phyloP scores from a whole-genome alignment of 2,888 invertebrate species.

The Myopa tessellatipennis region DNA sequence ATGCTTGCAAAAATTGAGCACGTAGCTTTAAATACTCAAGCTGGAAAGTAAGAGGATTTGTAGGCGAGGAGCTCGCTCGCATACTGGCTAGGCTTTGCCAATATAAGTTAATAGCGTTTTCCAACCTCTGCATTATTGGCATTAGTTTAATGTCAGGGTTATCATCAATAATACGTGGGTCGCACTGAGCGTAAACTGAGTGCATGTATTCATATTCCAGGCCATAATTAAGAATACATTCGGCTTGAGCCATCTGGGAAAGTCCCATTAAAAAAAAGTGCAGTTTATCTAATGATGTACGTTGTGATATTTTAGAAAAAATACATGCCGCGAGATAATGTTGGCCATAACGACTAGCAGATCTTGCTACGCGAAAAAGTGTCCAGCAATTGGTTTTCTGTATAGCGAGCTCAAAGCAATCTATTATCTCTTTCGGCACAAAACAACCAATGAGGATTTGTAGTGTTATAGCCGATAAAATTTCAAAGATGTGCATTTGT shows the following conservation, averaged over 20 bases:
- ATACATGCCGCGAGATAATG: slow-evolving; percentile 78
- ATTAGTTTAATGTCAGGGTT: slow-evolving; percentile 52
- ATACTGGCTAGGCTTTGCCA: slow-evolving; percentile 74
- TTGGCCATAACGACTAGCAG: slow-evolving; percentile 87
- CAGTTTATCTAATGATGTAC: slow-evolving; percentile 86
- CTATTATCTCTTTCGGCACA: slow-evolving; percentile 73
- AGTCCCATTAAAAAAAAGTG: slow-evolving; percentile 90
- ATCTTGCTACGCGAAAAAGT: slow-evolving; percentile 86
- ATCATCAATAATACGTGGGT: slow-evolving; percentile 53
- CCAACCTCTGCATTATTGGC: slow-evolving; percentile 70
- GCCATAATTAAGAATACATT: slow-evolving; percentile 73
- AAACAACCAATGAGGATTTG: slow-evolving; percentile 82
- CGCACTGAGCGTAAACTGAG: slow-evolving; percentile 60
- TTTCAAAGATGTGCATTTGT: slow-evolving; percentile 74
- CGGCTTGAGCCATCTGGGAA: slow-evolving; percentile 80
- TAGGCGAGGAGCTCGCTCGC: slow-evolving; percentile 69
- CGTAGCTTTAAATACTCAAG: slow-evolving; percentile 82
- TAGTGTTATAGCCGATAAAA: slow-evolving; percentile 84
- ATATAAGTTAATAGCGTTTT: slow-evolving; percentile 72
- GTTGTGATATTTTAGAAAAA: slow-evolving; percentile 73
- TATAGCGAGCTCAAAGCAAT: slow-evolving; percentile 72
- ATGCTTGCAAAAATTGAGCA: slow-evolving; percentile 77
- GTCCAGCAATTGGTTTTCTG: slow-evolving; percentile 80
- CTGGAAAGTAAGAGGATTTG: slow-evolving; percentile 73
- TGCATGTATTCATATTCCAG: slow-evolving; percentile 69